Base-by-base conservation (phyloP, 2,113 vertebrate species). In the Sceloporus tristichus region DNA sequence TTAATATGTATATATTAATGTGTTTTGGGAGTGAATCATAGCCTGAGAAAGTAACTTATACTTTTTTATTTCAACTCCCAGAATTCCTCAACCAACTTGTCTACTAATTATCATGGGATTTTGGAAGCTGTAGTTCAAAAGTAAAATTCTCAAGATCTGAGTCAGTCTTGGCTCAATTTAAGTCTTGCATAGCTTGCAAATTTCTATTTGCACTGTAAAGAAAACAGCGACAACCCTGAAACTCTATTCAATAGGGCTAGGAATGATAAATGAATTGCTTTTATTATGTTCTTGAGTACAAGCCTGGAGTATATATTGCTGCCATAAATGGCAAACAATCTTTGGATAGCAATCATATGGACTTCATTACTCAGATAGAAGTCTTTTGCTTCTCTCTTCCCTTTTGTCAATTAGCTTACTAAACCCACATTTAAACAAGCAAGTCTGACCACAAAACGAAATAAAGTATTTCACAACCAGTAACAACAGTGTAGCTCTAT, bases 321-420 rank as follows among this genome's bases (percentile, higher is more conserved):
- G 79, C 88, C 1, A 0, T 79, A 2, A 75, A 86, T 91, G n/a
- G 81, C 68, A 85, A 0, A 25, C 5, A 66, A 59, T 85, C 18
- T 0, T 0, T 82, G 78, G 48, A 11, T 0, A 0, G n/a, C 21
- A 53, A 29, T 13, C 3, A 0, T 77, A 3, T 27, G n/a, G n/a
- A 48, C 81, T 91, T 38, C 0, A 0, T 75, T 84, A 83, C 82
- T 0, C 0, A 34, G 8, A 78, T n/a, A 29, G 27, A 75, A 29
- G 1, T 40, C 84, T 23, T 88, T 65, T 82, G 62, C 13, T 68
- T 42, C 70, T 18, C 2, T 85, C 14, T 65, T 85, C 56, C 25
- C 79, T 79, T 85, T 68, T 53, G 25, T 65, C 7, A 77, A 85
- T 74, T 8, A 25, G 86, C 79, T 80, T 75, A 42, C 2, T 85